Evolutionary conservation across 2,113 vertebrate species (phyloP), one percentile per base, ranked within the genome.

Genomic region (Elanoides forficatus): DNA sequence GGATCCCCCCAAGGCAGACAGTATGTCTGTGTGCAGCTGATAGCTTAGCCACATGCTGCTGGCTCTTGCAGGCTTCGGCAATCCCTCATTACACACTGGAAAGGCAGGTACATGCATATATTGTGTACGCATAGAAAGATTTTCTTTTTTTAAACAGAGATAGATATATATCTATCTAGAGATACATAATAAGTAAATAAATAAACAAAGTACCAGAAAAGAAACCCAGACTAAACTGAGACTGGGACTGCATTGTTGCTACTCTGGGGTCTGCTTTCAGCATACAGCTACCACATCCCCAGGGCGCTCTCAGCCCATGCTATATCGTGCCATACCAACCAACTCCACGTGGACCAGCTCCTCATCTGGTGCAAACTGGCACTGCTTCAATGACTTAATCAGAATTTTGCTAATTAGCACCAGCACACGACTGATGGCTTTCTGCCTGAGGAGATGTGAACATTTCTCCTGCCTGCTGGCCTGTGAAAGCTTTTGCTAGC

Each of bases 401-500:
- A 90, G 85, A 83, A 70, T 86, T 86, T 22, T 22, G 53, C 85
- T 97, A 92, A 96, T 96, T 94, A 96, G 60, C 80, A 86, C 29
- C 65, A 91, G 94, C 86, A 89, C 76, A 91, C 2, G 0, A 87
- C 56, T 75, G 86, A 93, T 65, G 88, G 80, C 60, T 95, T 93
- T 95, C 93, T 88, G 92, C 92, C 94, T 72, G 87, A 91, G 72
- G 86, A 76, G 74, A 92, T 29, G 56, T 2, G 59, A 92, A 60
- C 22, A 3, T 67, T 93, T 92, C 95, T 84, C 88, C 90, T 88
- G 92, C 86, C 92, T 94, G 86, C 88, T 95, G 92, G 96, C 88
- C 80, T 68, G 82, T 86, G 79, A 97, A 93, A 93, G 90, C 90
- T 95, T 86, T 81, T 97, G 88, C 70, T 95, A 92, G 80, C 86